A percentile compares a stretch with the other conserved stretches of the same genome.
These are phyloP conservation scores for Acinonyx jubatus DNA, from an alignment of 2,113 vertebrate species.

Conservation along the genomic window DNA sequence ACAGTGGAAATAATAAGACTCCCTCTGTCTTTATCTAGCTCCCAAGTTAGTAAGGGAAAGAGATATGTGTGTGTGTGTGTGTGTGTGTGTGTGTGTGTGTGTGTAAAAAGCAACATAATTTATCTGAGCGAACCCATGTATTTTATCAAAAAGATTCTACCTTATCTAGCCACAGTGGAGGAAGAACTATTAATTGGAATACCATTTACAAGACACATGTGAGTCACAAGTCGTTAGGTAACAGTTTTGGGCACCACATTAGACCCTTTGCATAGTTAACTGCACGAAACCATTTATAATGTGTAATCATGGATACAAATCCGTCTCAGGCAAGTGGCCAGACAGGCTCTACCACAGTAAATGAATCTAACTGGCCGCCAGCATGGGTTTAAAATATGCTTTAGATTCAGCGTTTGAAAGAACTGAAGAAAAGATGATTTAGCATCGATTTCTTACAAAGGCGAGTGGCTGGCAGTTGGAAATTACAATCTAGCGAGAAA, in stretches of 20 bases:
- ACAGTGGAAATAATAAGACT: neutral
- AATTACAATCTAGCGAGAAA: neutral
- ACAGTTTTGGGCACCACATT: neutral
- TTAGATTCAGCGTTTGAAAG: neutral
- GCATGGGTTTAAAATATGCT: neutral
- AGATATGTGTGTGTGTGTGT: neutral
- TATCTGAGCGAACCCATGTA: neutral
- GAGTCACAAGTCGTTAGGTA: neutral
- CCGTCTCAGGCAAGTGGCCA: neutral
- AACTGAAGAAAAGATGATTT: neutral
- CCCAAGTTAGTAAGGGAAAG: neutral
- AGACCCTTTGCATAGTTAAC: neutral
- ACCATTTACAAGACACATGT: neutral
- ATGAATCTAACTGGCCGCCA: neutral
- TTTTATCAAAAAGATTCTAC: neutral
- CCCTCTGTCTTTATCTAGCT: neutral
- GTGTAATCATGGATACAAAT: neutral
- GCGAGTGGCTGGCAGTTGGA: neutral
- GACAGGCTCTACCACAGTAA: too few species aligned
- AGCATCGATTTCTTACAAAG: neutral
- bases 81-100: too few species aligned
- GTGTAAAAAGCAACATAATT: neutral
- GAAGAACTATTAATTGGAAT: rapidly evolving
- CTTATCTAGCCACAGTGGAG: neutral
- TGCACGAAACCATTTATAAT: neutral